Percentiles rank a stretch among this genome's conserved stretches.
These are phyloP conservation scores for Drosophila nr. medialis DNA, from an alignment of 2,888 invertebrate species.

Conservation along the genomic window DNA sequence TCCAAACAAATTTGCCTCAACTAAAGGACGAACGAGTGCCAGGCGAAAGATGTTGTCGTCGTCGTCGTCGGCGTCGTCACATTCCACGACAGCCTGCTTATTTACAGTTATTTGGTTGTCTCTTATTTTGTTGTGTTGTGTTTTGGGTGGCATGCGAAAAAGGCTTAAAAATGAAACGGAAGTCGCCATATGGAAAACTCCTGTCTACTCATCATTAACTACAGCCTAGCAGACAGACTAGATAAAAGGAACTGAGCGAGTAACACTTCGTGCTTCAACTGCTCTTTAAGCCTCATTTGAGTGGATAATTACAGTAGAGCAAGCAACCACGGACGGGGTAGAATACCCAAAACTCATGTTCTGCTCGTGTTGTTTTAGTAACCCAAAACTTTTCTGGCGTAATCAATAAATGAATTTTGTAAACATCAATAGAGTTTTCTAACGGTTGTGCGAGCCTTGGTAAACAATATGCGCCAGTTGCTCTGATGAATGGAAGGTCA, in stretches of 20 bases:
- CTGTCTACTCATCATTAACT: constrained; percentile 46
- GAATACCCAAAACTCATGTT: constrained; percentile 19
- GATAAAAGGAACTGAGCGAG: constrained; percentile 14
- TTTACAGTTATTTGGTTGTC: constrained; percentile 73
- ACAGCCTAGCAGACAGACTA: constrained; percentile 1
- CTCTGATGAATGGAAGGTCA: constrained; percentile 76
- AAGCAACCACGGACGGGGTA: background rate
- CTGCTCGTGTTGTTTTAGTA: constrained; percentile 61
- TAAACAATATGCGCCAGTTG: constrained; percentile 59
- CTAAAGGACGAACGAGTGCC: constrained; percentile 6
- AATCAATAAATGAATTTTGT: constrained; percentile 75
- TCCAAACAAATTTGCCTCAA: constrained; percentile 39
- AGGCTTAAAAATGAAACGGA: constrained; percentile 45
- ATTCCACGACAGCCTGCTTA: constrained; percentile 68
- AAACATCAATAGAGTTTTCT: constrained; percentile 64
- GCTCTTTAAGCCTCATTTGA: constrained; percentile 67
- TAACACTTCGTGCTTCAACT: constrained; percentile 37
- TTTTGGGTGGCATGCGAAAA: constrained; percentile 26
- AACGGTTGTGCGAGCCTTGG: constrained; percentile 29
- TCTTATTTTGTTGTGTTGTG: constrained; percentile 18
- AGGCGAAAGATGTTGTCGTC: background rate
- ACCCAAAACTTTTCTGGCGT: constrained; percentile 57
- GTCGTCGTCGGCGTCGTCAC: constrained; percentile 41
- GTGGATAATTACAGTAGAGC: constrained; percentile 64
- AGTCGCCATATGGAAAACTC: constrained; percentile 53